Conservation (phyloP, 1,140 invertebrate genomes). For the Lasioglossum baleicum region DNA sequence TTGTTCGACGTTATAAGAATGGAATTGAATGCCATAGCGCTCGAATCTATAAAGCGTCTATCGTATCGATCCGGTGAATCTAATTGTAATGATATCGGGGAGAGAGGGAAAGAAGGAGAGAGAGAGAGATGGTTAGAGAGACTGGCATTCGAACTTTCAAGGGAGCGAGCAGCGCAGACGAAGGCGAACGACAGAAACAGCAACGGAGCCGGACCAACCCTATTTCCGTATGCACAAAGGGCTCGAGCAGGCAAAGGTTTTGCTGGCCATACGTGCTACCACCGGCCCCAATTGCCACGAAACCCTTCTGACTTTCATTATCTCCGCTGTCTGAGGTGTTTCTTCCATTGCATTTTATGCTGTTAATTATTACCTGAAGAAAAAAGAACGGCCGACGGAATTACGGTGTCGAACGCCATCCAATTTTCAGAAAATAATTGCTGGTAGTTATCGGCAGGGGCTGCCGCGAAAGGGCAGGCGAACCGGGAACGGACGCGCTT, state of each 20-base stretch:
- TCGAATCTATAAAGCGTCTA: background rate
- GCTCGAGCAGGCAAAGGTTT: conserved; percentile 56
- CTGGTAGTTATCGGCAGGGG: background rate
- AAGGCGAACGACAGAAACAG: conserved; percentile 10
- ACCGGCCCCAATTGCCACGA: conserved; percentile 44
- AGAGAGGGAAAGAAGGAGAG: background rate
- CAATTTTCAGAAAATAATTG: background rate
- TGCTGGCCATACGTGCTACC: conserved; percentile 56
- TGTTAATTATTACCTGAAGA: conserved; percentile 52
- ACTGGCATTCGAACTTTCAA: background rate
- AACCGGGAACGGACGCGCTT: background rate
- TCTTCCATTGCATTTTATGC: conserved; percentile 61
- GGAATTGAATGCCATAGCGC: background rate
- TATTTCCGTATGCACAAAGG: conserved; percentile 69
- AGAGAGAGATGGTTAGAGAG: too few species aligned
- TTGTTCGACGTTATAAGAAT: conserved; percentile 7
- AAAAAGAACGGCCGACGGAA: background rate
- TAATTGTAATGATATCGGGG: background rate
- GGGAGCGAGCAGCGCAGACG: background rate
- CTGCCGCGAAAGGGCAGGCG: background rate
- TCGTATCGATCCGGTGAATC: background rate
- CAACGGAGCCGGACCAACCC: conserved; percentile 37
- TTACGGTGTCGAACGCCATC: background rate
- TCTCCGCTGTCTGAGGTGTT: conserved; percentile 61
- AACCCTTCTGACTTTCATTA: conserved; percentile 53